A percentile compares a stretch with the other conserved stretches of the same genome.
phyloP scores from a whole-genome alignment of 2,888 invertebrate genomes.

The Apodemia hepburni region DNA sequence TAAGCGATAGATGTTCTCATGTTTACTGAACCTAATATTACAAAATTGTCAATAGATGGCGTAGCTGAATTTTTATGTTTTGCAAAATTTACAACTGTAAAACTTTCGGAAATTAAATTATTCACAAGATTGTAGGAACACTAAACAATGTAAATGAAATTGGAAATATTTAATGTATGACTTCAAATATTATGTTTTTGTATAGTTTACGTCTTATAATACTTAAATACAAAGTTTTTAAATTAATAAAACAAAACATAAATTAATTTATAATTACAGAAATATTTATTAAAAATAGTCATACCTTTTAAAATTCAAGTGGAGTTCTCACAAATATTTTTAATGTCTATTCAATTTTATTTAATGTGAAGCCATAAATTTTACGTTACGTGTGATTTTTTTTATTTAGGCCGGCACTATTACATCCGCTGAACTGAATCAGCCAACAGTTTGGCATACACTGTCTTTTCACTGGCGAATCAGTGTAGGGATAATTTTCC shows the following conservation, averaged over 20 bases:
- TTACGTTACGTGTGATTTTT: slow-evolving; percentile 35
- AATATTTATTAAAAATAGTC: neutral
- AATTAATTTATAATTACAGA: neutral
- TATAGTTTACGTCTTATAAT: neutral
- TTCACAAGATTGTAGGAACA: too few species aligned
- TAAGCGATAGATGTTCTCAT: too few species aligned
- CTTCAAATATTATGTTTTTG: neutral
- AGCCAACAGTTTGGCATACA: slow-evolving; percentile 55
- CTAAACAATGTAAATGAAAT: neutral
- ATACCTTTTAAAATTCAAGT: neutral
- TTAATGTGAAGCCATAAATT: slow-evolving; percentile 37
- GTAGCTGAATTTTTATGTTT: too few species aligned
- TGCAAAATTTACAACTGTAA: too few species aligned
- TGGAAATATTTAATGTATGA: neutral
- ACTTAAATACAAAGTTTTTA: neutral
- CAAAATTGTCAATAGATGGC: too few species aligned
- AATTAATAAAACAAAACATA: neutral
- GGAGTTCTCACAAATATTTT: neutral
- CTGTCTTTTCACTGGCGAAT: slow-evolving; percentile 41
- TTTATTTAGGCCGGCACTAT: slow-evolving; percentile 40
- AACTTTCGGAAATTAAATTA: too few species aligned
- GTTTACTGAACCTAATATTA: too few species aligned
- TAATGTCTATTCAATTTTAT: neutral
- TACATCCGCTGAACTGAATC: slow-evolving; percentile 37
- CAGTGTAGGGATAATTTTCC: slow-evolving; percentile 2